phyloP scores from a whole-genome alignment of 2,888 invertebrate species.

The Ametastegia equiseti region DNA sequence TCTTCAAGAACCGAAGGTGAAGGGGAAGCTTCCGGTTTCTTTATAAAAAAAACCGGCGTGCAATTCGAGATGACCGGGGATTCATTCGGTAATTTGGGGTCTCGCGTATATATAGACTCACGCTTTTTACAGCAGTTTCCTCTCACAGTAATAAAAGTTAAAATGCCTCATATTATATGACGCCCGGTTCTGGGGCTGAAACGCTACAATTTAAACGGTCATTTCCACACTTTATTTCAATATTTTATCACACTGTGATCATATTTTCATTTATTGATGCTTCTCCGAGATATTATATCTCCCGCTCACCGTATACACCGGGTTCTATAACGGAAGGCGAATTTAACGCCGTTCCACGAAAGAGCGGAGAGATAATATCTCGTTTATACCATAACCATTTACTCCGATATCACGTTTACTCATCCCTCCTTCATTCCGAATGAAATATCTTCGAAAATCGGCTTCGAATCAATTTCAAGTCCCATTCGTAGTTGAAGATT shows the following conservation, averaged over 20 bases:
- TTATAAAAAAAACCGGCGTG: not conserved
- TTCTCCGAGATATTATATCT: not conserved
- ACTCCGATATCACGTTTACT: not conserved
- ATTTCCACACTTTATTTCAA: slow-evolving; percentile 34
- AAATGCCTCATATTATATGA: not conserved
- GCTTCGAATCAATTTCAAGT: no score
- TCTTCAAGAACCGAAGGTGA: slow-evolving; percentile 38
- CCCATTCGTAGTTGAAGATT: no score
- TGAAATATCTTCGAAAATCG: not conserved
- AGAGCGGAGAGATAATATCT: not conserved
- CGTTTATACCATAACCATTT: not conserved
- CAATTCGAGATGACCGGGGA: slow-evolving; percentile 24
- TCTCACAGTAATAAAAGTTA: not conserved
- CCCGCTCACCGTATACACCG: no score
- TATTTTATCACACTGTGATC: slow-evolving; percentile 28
- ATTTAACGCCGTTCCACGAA: not conserved
- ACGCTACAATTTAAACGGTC: slow-evolving; percentile 21
- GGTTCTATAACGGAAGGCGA: slow-evolving; percentile 22
- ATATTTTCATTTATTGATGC: slow-evolving; percentile 36
- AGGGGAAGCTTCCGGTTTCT: slow-evolving; percentile 32
- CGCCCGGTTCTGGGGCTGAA: not conserved
- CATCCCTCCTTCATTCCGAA: not conserved
- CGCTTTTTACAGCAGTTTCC: not conserved
- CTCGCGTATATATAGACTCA: slow-evolving; percentile 21
- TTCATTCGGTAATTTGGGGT: slow-evolving; percentile 23